phyloP scores from a whole-genome alignment of 2,888 invertebrate species.

The Dicyrtoma fusca region DNA sequence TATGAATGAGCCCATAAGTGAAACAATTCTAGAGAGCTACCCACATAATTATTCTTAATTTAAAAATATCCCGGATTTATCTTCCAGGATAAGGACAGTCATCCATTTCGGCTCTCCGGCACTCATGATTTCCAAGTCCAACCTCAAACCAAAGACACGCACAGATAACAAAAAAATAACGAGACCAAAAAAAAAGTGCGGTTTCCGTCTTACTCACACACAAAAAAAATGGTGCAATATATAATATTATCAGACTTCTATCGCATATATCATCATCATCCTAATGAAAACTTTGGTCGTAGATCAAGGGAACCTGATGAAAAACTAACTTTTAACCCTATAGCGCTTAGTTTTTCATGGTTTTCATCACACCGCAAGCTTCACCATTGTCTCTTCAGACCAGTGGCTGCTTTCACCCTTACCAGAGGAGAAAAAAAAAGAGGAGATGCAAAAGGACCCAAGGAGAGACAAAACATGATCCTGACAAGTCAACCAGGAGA shows the following conservation, averaged over 20 bases:
- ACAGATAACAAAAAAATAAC: no score
- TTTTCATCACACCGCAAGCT: conserved; percentile 26
- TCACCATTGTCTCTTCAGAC: background rate
- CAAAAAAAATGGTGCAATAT: conserved; percentile 7
- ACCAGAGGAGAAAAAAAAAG: background rate
- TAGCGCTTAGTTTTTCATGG: conserved; percentile 39
- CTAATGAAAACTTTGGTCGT: conserved; percentile 43
- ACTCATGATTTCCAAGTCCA: no score
- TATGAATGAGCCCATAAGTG: no score
- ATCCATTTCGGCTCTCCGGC: no score
- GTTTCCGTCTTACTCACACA: no score
- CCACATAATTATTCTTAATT: conserved; percentile 5
- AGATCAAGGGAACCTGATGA: conserved; percentile 41
- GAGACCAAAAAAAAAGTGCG: no score
- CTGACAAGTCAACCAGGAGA: conserved; percentile 22
- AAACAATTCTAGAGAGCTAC: background rate
- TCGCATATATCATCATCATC: conserved; percentile 44
- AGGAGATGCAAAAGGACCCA: background rate
- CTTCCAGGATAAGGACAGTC: no score
- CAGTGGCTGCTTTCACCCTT: background rate
- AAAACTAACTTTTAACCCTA: conserved; percentile 41
- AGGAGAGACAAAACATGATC: conserved; percentile 17
- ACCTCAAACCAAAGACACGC: no score
- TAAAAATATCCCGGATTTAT: background rate
- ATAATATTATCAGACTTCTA: conserved; percentile 26